Evolutionary conservation across 2,113 vertebrate species (phyloP).

Genomic region (Ia io): DNA sequence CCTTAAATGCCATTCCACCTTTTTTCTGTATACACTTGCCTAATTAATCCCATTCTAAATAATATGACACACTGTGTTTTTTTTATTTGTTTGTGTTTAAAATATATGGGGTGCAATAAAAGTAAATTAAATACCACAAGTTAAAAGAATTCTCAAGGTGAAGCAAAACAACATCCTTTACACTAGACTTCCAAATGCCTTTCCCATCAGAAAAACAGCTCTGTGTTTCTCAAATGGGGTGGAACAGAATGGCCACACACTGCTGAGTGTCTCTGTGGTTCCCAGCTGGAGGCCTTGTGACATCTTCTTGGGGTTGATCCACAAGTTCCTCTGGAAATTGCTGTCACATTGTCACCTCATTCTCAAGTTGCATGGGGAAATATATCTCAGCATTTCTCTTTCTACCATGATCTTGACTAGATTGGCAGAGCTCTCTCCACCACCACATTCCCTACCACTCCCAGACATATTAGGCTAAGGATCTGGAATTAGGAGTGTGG

Average conservation of each 20-base stretch:
- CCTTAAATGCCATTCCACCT: neutral
- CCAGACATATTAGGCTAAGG: neutral
- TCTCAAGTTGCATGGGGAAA: neutral
- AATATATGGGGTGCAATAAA: slow-evolving; percentile 55
- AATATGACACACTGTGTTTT: neutral
- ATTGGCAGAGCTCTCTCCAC: neutral
- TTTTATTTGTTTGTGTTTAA: slow-evolving; percentile 51
- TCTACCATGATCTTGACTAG: neutral
- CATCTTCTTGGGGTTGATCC: neutral
- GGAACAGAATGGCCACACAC: neutral
- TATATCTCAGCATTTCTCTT: neutral
- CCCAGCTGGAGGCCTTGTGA: neutral
- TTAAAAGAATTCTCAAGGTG: slow-evolving; percentile 29
- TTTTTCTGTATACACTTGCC: neutral
- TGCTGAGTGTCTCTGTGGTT: neutral
- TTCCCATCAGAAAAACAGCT: neutral
- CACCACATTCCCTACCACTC: neutral
- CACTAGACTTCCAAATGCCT: neutral
- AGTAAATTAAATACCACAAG: slow-evolving; percentile 46
- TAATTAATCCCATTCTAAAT: slow-evolving; percentile 54
- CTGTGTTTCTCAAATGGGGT: neutral
- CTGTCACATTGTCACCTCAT: neutral
- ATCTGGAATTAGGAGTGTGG: neutral
- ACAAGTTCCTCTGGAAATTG: neutral
- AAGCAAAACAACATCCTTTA: slow-evolving; percentile 27